Evolutionary conservation across 2,888 invertebrate species (phyloP).

Genomic region (Phanerotoma sp.): DNA sequence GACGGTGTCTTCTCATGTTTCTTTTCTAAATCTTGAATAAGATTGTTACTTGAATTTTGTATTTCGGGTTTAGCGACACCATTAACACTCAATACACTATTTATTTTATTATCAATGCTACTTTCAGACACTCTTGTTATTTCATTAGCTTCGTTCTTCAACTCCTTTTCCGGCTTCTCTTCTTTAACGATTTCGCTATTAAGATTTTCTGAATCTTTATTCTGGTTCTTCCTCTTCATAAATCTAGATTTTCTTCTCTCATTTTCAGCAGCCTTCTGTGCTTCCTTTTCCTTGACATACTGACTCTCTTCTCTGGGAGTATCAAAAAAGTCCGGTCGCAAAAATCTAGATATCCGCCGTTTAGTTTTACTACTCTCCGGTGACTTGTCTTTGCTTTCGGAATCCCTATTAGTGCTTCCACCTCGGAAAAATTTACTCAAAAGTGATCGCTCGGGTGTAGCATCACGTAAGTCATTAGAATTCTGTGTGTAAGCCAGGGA

Average conservation of each 20-base stretch:
- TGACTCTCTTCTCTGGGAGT: slow-evolving; percentile 68
- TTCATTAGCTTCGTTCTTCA: slow-evolving; percentile 48
- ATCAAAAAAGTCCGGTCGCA: slow-evolving; percentile 79
- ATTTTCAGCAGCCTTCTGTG: slow-evolving; percentile 58
- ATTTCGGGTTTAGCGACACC: slow-evolving; percentile 32
- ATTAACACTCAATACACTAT: slow-evolving; percentile 25
- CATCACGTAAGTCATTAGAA: slow-evolving; percentile 9
- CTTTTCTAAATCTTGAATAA: slow-evolving; percentile 76
- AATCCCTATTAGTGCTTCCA: slow-evolving; percentile 49
- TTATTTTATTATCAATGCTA: slow-evolving; percentile 31
- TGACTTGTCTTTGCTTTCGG: slow-evolving; percentile 35
- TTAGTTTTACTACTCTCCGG: slow-evolving; percentile 51
- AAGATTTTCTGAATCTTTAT: slow-evolving; percentile 49
- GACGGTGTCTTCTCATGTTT: too few relatives aligned
- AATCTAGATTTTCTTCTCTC: slow-evolving; percentile 66
- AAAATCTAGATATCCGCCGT: slow-evolving; percentile 71
- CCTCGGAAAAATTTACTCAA: slow-evolving; percentile 63
- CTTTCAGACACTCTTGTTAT: slow-evolving; percentile 40
- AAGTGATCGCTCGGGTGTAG: slow-evolving; percentile 60
- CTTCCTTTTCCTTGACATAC: slow-evolving; percentile 60
- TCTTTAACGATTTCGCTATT: slow-evolving; percentile 34
- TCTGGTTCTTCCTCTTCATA: slow-evolving; percentile 59
- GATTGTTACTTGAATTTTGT: slow-evolving; percentile 57
- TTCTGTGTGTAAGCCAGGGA: slow-evolving; percentile 38
- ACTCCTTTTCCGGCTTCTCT: slow-evolving; percentile 40